Evolutionary conservation across 2,113 vertebrate genomes (phyloP).

Genomic region (Vimba vimba): DNA sequence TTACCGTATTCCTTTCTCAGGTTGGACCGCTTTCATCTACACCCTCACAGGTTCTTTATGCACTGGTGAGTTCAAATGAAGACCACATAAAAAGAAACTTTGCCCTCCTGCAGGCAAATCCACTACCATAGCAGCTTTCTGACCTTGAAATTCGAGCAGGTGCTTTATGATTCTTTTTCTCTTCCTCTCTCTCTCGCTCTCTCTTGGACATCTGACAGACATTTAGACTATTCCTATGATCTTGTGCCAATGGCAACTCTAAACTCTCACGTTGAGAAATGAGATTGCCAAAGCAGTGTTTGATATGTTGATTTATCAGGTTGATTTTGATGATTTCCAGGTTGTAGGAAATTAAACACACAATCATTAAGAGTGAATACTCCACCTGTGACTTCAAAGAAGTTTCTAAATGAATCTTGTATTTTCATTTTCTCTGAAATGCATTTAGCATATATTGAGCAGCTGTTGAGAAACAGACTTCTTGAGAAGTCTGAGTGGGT

Average conservation of each 20-base stretch:
- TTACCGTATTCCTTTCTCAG: conserved; percentile 61
- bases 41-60: conserved; percentile 70
- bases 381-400: conserved; percentile 1
- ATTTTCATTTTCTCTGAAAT: background rate
- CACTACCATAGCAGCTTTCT: conserved; percentile 4
- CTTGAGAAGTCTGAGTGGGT: background rate
- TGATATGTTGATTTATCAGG: conserved; percentile 53
- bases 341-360: conserved; percentile 44
- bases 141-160: conserved; percentile 32
- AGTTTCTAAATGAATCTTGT: background rate
- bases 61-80: conserved; percentile 73
- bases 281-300: conserved; percentile 35
- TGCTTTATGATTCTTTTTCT: conserved; percentile 42
- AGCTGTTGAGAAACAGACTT: background rate
- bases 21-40: conserved; percentile 81
- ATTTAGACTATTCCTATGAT: conserved; percentile 61
- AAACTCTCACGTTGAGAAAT: conserved; percentile 30
- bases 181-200: conserved; percentile 2
- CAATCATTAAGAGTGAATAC: conserved; percentile 36
- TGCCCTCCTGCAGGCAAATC: background rate
- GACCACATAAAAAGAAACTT: conserved; percentile 5
- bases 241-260: conserved; percentile 60
- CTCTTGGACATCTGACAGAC: conserved; percentile 45
- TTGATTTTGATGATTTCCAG: conserved; percentile 56
- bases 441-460: background rate